These are phyloP conservation scores for Pteronura brasiliensis DNA, from an alignment of 2,113 vertebrate species.

Conservation along the genomic window DNA sequence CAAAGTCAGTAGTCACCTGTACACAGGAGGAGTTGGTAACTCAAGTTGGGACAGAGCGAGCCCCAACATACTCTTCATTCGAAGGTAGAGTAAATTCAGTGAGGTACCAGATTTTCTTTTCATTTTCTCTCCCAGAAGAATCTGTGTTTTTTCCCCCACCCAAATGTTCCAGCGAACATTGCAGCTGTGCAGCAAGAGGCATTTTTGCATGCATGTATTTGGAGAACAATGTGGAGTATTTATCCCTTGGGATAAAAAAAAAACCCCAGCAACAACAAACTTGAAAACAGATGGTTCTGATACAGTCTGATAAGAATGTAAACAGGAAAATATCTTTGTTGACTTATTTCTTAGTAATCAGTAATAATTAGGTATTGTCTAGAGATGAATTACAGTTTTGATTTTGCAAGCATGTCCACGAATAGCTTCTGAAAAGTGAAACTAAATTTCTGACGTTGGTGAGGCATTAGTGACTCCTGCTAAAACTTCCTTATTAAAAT, in stretches of 20 bases:
- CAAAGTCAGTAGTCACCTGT: neutral
- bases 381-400: constrained; percentile 78
- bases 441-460: constrained; percentile 66
- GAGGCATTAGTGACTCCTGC: constrained; percentile 44
- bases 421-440: constrained; percentile 70
- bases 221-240: constrained; percentile 81
- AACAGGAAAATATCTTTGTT: constrained; percentile 89
- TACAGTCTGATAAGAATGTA: constrained; percentile 88
- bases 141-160: neutral
- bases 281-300: constrained; percentile 88
- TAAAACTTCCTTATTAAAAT: constrained; percentile 41
- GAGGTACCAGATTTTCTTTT: constrained; percentile 30
- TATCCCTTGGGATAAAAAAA: constrained; percentile 80
- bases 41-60: neutral
- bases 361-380: constrained; percentile 86
- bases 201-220: constrained; percentile 76
- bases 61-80: neutral
- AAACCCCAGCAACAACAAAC: constrained; percentile 47
- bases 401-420: constrained; percentile 71
- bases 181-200: constrained; percentile 69
- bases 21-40: neutral
- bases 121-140: constrained; percentile 33
- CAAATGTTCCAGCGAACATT: constrained; percentile 51
- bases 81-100: neutral
- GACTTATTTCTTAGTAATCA: constrained; percentile 86